Percentiles rank a stretch among this genome's conserved stretches.
Conservation (phyloP, 2,888 invertebrate genomes). For the Sinohyriopsis cumingii region DNA sequence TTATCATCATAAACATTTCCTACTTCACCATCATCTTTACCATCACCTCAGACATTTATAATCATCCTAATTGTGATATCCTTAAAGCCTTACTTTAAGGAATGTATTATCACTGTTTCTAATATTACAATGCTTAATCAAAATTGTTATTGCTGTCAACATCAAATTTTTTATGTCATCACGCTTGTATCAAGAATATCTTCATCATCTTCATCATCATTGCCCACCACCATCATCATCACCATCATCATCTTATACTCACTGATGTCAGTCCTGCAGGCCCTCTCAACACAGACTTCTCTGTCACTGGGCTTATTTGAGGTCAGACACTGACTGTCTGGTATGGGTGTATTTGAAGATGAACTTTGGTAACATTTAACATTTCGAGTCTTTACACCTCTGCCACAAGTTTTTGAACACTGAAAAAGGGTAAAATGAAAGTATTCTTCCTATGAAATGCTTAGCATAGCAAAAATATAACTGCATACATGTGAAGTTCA, state of each 20-base stretch:
- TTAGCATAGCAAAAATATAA: background rate
- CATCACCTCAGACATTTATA: no score
- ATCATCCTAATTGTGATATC: no score
- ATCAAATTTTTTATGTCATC: no score
- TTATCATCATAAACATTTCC: no score
- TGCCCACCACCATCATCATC: no score
- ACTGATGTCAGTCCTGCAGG: slow-evolving; percentile 50
- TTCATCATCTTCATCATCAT: no score
- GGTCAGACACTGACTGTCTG: slow-evolving; percentile 31
- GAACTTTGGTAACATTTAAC: slow-evolving; percentile 43
- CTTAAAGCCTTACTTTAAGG: no score
- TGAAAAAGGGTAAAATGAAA: slow-evolving; percentile 8
- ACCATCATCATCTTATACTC: slow-evolving; percentile 3
- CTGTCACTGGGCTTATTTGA: slow-evolving; percentile 38
- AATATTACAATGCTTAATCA: no score
- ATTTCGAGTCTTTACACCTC: slow-evolving; percentile 42
- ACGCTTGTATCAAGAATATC: no score
- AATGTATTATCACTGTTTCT: no score
- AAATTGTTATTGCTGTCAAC: no score
- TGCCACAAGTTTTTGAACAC: slow-evolving; percentile 56
- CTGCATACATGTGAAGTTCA: background rate
- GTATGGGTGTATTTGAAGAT: slow-evolving; percentile 16
- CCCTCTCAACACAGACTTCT: slow-evolving; percentile 42
- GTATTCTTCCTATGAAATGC: background rate
- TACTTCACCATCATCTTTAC: no score